These are phyloP conservation scores for Guaruba guarouba DNA, from an alignment of 2,113 vertebrate species.

Conservation along the genomic window DNA sequence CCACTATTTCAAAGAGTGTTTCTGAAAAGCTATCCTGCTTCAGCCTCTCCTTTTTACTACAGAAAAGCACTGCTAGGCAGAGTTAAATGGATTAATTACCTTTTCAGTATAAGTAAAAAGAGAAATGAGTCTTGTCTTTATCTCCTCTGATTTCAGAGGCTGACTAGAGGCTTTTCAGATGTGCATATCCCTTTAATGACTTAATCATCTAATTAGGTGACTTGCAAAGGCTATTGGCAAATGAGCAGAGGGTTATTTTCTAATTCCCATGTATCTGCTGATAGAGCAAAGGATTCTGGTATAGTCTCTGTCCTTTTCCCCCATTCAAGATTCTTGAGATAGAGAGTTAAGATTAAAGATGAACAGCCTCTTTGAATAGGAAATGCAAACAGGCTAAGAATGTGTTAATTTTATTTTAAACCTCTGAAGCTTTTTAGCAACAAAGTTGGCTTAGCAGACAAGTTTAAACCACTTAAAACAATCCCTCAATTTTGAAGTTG, in stretches of 20 bases:
- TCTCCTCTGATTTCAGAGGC: constrained; percentile 84
- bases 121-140: constrained; percentile 75
- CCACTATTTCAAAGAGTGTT: constrained; percentile 85
- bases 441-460: constrained; percentile 31
- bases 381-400: constrained; percentile 54
- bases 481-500: constrained; percentile 34
- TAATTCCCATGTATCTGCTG: constrained; percentile 75
- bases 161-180: constrained; percentile 83
- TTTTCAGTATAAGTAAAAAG: constrained; percentile 75
- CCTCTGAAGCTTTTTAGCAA: constrained; percentile 48
- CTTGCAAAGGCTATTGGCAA: constrained; percentile 81
- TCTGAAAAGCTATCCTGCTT: constrained; percentile 84
- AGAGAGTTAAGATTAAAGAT: constrained; percentile 69
- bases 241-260: constrained; percentile 81
- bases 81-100: constrained; percentile 94
- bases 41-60: constrained; percentile 78
- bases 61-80: constrained; percentile 76
- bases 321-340: constrained; percentile 61
- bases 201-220: constrained; percentile 95
- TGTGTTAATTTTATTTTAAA: constrained; percentile 59
- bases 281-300: constrained; percentile 69
- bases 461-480: constrained; percentile 64
- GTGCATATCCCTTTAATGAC: constrained; percentile 84
- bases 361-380: constrained; percentile 63
- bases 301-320: constrained; percentile 38